These are phyloP conservation scores for Cosmia trapezina DNA, from an alignment of 2,888 invertebrate genomes.

Conservation along the genomic window DNA sequence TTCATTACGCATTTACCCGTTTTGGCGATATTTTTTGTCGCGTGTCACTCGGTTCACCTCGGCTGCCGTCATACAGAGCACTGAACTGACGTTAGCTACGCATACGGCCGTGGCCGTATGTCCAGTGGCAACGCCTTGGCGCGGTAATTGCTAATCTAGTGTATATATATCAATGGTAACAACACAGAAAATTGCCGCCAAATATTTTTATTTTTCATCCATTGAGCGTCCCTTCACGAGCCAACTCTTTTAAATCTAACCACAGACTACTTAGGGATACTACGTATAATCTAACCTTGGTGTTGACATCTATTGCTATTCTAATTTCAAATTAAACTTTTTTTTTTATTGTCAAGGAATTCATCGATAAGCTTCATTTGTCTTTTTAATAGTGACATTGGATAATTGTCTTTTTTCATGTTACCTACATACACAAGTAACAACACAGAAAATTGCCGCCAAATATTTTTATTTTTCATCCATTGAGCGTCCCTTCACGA, in stretches of 20 bases:
- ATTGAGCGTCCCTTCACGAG: constrained; percentile 24
- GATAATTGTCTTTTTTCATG: constrained; percentile 6
- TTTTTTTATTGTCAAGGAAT: constrained; percentile 47
- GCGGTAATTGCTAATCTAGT: no score
- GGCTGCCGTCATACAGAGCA: no score
- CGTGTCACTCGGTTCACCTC: no score
- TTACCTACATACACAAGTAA: no score
- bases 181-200: constrained; percentile 11
- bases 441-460: constrained; percentile 5
- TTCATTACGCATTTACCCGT: no score
- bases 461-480: constrained; percentile 20
- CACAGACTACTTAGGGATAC: no score
- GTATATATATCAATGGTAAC: no score
- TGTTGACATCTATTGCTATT: constrained; percentile 44
- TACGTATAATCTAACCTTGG: no score
- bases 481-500: constrained; percentile 23
- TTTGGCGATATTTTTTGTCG: no score
- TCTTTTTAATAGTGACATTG: constrained; percentile 23
- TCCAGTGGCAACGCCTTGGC: no score
- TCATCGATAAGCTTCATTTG: constrained; percentile 46
- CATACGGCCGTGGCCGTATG: no score
- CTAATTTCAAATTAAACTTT: constrained; percentile 41
- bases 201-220: constrained; percentile 20
- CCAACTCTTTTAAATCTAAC: constrained; percentile 52
- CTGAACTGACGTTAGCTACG: no score